Evolutionary conservation across 2,113 vertebrate genomes (phyloP).

Genomic region (Psilopogon haemacephalus): DNA sequence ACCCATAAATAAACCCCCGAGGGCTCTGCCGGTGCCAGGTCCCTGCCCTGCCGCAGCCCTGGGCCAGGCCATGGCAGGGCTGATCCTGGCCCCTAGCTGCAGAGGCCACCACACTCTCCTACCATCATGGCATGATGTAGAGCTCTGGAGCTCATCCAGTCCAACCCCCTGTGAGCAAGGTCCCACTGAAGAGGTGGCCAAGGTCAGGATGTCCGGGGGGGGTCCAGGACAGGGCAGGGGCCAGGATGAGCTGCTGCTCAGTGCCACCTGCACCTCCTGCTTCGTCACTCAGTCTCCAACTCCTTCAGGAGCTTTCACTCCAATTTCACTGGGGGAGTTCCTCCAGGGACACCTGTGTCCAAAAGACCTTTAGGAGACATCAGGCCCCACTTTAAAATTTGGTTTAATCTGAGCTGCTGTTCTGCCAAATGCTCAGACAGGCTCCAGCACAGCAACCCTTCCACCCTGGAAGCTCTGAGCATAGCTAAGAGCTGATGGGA

Average conservation of each 20-base stretch:
- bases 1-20: background rate
- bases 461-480: background rate
- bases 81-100: background rate
- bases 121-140: background rate
- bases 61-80: background rate
- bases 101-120: background rate
- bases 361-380: background rate
- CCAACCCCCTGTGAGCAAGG: too few species aligned
- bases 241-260: background rate
- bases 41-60: background rate
- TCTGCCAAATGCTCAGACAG: background rate
- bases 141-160: too few species aligned
- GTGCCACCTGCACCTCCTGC: background rate
- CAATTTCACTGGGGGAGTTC: background rate
- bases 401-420: background rate
- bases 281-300: background rate
- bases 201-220: too few species aligned
- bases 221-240: background rate
- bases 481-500: background rate
- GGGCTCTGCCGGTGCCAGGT: background rate
- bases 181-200: too few species aligned
- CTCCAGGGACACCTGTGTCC: background rate
- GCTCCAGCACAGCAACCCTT: accelerated
- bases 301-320: background rate
- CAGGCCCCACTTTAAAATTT: background rate